Base-by-base conservation (phyloP, 2,113 vertebrate species). In the Hyperopisus bebe region DNA sequence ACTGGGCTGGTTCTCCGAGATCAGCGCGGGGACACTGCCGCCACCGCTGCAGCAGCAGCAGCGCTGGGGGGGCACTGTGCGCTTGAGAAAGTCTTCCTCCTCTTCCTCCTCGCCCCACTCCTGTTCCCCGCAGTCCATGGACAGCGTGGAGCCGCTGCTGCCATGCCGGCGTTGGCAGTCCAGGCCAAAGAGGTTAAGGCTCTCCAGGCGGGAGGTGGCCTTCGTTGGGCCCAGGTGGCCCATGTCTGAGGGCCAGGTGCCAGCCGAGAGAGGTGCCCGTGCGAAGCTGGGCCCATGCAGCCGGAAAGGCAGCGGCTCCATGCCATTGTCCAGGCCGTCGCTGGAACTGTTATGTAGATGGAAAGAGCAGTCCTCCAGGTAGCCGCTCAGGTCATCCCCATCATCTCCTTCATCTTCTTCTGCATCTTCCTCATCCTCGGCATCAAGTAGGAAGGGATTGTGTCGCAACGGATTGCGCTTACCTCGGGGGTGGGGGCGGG, bases 391-490 rank as follows among this genome's bases (percentile, higher is more conserved):
- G 92, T 95, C 94, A 89, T 95, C 93, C 0, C 90, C 93, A 0
- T 95, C 94, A 10, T 94, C 95, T 42, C 97, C 96, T n/a, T 97
- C 97, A 1, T 96, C 94, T 11, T 94, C 95, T 21, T 95, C 94
- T 94, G 95, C 6, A 80, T 96, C 95, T 88, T 96, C 96, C 10
- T 95, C 92, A 13, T 96, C 94, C 27, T 97, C 96, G 31, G 97
- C 94, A 0, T 95, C 97, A 27, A 97, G 93, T 88, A 98, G 94
- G 94, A 99, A 99, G 1, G 98, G 98, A 77, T 99, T 99, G 88
- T 96, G 97, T 1, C 97, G 82, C 93, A 95, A 84, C 91, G 92
- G 48, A 89, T 94, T 94, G 80, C 90, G 91, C 90, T 93, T 94
- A 90, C 89, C 87, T 21, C 94, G 86, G 0, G 93, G 94, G 1